Evolutionary conservation across 2,113 vertebrate species (phyloP), one percentile per base, ranked within the genome.

Genomic region (Orthonyx spaldingii): DNA sequence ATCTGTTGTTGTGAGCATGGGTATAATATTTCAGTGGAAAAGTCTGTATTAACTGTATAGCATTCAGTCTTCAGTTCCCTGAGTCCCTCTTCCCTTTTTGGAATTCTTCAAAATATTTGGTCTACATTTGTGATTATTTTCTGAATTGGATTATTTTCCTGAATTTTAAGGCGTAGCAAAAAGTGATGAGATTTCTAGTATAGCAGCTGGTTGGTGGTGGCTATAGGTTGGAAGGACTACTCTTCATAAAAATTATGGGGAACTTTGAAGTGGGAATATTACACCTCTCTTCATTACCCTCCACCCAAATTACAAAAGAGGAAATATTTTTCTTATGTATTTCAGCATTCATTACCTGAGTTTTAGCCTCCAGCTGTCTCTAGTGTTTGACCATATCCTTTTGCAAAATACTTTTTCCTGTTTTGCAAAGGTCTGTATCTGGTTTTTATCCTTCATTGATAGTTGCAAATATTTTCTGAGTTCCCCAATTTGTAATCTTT

Each of bases 1-100:
- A 49, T 95, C 80, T 95, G 94, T 90, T 94, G 52, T 76, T 93
- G 61, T 59, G 77, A 93, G 68, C 44, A 18, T 56, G 82, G 41
- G 68, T 90, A 49, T 92, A 92, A 59, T 39, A 64, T 94, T 96
- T 89, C 92, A 95, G 90, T 87, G 86, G 86, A 90, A 92, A 92
- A 93, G 88, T 77, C 82, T 90, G 20, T 84, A 63, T 90, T 86
- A 91, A 78, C 75, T 71, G 28, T 72, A 9, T 13, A 78, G n/a
- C 39, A 37, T 49, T 84, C 68, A 33, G 57, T 81, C 61, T 68
- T 78, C 33, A n/a, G 21, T 77, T 88, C 42, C 26, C 26, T 4
- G 64, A 71, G 87, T 23, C 32, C n/a, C 20, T 69, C 39, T 84
- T 47, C 47, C 6, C 17, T 50, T 63, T 87, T 44, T 92, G 77